Base-by-base conservation (phyloP, 1,140 invertebrate genomes). In the Phthorimaea operculella region DNA sequence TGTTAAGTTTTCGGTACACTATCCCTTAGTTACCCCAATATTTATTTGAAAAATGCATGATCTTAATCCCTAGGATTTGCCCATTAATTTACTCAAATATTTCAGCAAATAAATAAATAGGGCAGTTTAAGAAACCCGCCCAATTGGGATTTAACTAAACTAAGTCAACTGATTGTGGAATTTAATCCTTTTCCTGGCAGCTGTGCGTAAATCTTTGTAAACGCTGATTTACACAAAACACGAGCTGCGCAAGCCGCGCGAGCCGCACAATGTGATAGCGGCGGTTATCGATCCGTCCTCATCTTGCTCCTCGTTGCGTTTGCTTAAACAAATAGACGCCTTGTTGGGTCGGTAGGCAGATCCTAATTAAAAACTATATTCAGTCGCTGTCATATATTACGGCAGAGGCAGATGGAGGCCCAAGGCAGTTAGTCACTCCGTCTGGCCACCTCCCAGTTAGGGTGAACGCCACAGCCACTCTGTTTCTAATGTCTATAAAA, bases 281-380 rank as follows among this genome's bases (percentile, higher is more conserved):
- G 57, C 62, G 51, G 68, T 72, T 79, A 79, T 82, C 76, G 68
- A 55, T 14, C 50, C 57, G 55, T 66, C 66, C 62, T 67, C 68
- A 74, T 77, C 72, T 75, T 62, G 62, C 60, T 66, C 74, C 70
- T 65, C 65, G 60, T 71, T 39, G 36, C 36, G 36, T 39, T 39
- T 39, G 64, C 63, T 73, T 77, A 74, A 82, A 79, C 76, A 82
- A 79, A 82, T 79, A 82, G 73, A 68, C 66, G 74, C 62, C 64
- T 67, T 64, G 64, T 63, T 53, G 59, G 64, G 64, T 73, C 71
- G 78, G 76, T 79, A 70, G 73, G 76, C 72, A 76, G 76, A 63
- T 73, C 68, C 74, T 79, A 79, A 82, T 82, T 82, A 78, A 79
- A 79, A 79, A 78, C 74, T 79, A 77, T 78, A 80, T 72, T 64